Conservation (phyloP, 2,113 vertebrate species). For the Tragelaphus imberbis region DNA sequence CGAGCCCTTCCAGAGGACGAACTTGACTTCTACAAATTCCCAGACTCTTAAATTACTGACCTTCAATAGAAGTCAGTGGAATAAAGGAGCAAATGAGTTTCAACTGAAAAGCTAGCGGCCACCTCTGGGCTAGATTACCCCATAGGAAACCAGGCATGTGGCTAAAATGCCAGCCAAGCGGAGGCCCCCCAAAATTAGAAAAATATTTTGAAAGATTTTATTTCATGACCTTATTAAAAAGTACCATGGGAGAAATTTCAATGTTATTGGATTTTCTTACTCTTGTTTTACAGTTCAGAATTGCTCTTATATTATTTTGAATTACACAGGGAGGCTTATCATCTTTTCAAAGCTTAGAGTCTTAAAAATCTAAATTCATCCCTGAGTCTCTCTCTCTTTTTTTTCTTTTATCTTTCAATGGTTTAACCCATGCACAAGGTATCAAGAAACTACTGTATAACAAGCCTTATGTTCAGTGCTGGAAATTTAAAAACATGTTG, state of each 20-base stretch:
- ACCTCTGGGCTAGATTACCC: neutral
- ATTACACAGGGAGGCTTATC: neutral
- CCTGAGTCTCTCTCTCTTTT: neutral
- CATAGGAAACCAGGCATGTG: neutral
- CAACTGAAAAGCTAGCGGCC: neutral
- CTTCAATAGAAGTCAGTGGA: neutral
- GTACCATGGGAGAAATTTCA: neutral
- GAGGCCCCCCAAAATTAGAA: neutral
- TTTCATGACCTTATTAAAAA: conserved; percentile 38
- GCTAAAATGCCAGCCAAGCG: neutral
- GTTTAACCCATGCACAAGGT: neutral
- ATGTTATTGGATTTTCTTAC: conserved; percentile 6
- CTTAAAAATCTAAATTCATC: conserved; percentile 37
- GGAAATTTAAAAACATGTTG: neutral
- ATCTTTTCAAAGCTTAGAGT: conserved; percentile 2
- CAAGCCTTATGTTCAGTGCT: neutral
- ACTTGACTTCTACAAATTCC: neutral
- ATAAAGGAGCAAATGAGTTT: neutral
- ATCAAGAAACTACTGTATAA: neutral
- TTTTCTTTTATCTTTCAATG: neutral
- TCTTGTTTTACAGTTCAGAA: neutral
- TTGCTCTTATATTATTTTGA: conserved; percentile 40
- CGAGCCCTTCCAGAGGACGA: neutral
- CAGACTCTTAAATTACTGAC: neutral
- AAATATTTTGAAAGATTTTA: conserved; percentile 40